Evolutionary conservation across 2,113 vertebrate genomes (phyloP).

Genomic region (Microtus richardsoni): DNA sequence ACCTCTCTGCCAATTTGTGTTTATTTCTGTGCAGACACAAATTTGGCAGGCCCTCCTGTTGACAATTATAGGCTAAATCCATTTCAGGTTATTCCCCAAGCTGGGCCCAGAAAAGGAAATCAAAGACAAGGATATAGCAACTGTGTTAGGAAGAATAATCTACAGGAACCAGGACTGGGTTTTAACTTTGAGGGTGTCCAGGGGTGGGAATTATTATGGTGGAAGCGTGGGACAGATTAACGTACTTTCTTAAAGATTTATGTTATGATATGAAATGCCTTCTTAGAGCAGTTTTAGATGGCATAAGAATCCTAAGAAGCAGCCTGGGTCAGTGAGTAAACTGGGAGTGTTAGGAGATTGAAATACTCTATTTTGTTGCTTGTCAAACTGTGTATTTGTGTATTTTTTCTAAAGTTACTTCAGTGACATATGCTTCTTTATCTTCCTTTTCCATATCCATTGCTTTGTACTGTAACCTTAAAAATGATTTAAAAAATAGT

Average conservation of each 20-base stretch:
- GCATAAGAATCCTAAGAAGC: neutral
- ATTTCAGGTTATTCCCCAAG: conserved; percentile 31
- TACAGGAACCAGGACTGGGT: neutral
- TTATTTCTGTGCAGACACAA: conserved; percentile 60
- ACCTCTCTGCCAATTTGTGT: conserved; percentile 55
- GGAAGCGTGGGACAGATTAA: neutral
- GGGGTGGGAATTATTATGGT: neutral
- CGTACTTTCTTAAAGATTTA: neutral
- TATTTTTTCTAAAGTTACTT: neutral
- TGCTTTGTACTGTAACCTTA: neutral
- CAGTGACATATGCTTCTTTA: neutral
- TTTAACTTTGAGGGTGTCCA: neutral
- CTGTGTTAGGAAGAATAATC: neutral
- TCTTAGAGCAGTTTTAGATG: conserved; percentile 1
- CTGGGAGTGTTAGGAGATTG: neutral
- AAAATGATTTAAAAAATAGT: neutral
- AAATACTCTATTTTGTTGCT: neutral
- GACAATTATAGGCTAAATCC: conserved; percentile 55
- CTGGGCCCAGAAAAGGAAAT: conserved; percentile 1
- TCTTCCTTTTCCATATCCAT: neutral
- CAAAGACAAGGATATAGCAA: neutral
- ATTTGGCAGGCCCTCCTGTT: conserved; percentile 47
- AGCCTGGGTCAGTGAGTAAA: neutral
- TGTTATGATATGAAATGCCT: conserved; percentile 20
- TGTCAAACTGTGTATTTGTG: neutral